These are phyloP conservation scores for Cetoscarus ocellatus DNA, from an alignment of 2,797 vertebrate species.

Conservation along the genomic window DNA sequence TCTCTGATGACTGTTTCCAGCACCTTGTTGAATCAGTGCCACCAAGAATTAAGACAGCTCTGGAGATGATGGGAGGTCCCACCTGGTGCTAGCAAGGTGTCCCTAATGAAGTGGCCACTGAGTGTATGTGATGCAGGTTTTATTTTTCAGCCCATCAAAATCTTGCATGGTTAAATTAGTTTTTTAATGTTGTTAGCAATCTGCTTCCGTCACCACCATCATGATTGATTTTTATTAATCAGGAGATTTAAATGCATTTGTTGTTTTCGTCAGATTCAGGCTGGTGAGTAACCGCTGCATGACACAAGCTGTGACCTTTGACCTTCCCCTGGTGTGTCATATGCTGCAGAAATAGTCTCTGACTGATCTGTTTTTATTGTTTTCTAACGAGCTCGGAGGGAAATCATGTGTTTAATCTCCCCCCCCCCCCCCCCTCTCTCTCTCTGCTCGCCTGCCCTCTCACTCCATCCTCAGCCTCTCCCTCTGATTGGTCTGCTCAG, in stretches of 20 bases:
- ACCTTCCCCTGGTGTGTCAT: not conserved
- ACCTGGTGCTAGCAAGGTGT: too few relatives aligned
- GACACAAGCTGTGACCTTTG: not conserved
- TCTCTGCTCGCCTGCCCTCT: conserved; percentile 19
- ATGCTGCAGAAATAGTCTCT: not conserved
- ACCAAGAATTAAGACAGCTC: too few relatives aligned
- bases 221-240: not conserved
- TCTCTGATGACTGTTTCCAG: too few relatives aligned
- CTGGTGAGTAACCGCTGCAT: not conserved
- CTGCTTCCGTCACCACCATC: too few relatives aligned
- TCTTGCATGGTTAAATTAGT: too few relatives aligned
- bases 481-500: conserved; percentile 45
- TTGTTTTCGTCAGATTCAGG: not conserved
- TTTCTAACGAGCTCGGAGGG: conserved; percentile 21
- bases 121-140: too few relatives aligned
- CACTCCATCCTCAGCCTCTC: conserved; percentile 27
- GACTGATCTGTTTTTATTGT: conserved; percentile 5
- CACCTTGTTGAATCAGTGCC: not conserved
- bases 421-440: conserved; percentile 3
- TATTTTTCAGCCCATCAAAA: too few relatives aligned
- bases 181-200: too few relatives aligned
- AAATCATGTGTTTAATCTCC: conserved; percentile 37
- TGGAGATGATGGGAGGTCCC: too few relatives aligned
- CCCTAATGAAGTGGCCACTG: too few relatives aligned
- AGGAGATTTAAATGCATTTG: not conserved